Evolutionary conservation across 2,797 vertebrate genomes (phyloP), one percentile per base, ranked within the genome.

Genomic region (Cynopterus sphinx): DNA sequence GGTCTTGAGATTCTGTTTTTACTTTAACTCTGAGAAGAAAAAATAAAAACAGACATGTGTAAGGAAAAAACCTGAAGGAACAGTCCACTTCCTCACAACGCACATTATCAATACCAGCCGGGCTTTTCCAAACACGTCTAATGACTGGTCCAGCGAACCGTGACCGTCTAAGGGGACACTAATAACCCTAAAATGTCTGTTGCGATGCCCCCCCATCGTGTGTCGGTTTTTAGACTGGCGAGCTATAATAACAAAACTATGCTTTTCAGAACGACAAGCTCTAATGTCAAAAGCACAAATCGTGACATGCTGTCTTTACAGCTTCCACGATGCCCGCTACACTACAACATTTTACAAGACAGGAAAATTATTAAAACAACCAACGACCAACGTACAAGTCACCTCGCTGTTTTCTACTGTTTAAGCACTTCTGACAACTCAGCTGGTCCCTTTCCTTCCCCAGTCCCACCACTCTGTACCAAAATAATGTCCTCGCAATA

Each of bases 1-100:
- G 99, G 74, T 99, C 99, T 90, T 98, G 99, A 97, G 99, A 99
- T 97, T 99, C 99, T 90, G 99, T 98, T 99, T 99, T 99, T 39
- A 99, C 99, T 98, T 99, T 99, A 95, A 99, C 99, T 97, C 99
- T 99, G 57, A 86, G 67, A 36, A 77, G 63, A 87, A 91, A 83
- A 88, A 65, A 55, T 17, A 71, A 93, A 96, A 84, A 63, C 1
- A 9, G 57, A 89, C 15, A 61, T 71, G 43, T 53, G 41, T 39
- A 57, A 90, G 43, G 82, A 90, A 81, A 94, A 49, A 10, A 87
- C 19, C 10, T 39, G 2, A 93, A 39, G 71, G 67, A 53, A 92
- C 19, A 82, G n/a, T 6, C 73, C 70, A 78, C 68, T 51, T 87
- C 41, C 59, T 89, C 39, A 83, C 55, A 91, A 57, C 5, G 77